These are phyloP conservation scores for Paracanthobrama guichenoti DNA, from an alignment of 2,113 vertebrate species.

Conservation along the genomic window DNA sequence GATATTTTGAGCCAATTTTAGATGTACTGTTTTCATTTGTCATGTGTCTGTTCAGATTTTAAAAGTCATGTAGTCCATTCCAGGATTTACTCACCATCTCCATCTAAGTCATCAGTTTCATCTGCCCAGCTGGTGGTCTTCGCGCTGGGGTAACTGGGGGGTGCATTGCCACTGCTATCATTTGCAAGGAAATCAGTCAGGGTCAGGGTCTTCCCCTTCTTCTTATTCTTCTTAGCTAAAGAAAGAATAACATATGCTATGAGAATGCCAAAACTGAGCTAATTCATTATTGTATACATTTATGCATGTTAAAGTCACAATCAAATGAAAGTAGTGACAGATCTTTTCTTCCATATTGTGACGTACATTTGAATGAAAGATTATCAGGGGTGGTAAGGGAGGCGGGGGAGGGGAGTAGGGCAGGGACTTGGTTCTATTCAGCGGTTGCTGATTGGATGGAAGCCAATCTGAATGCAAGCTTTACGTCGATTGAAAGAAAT, in stretches of 20 bases:
- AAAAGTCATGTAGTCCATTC: background rate
- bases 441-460: too few relatives aligned
- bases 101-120: conserved; percentile 84
- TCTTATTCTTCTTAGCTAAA: conserved; percentile 84
- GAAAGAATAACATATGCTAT: background rate
- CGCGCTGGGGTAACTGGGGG: conserved; percentile 68
- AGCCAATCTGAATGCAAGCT: too few relatives aligned
- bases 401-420: too few relatives aligned
- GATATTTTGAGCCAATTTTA: background rate
- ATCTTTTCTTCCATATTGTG: too few relatives aligned
- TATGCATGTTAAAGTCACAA: background rate
- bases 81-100: conserved; percentile 73
- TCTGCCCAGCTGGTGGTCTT: conserved; percentile 86
- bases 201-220: conserved; percentile 86
- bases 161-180: conserved; percentile 67
- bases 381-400: rapidly evolving
- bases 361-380: too few relatives aligned
- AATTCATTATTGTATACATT: background rate
- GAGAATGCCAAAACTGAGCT: background rate
- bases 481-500: too few relatives aligned
- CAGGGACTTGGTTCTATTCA: too few relatives aligned
- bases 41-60: background rate
- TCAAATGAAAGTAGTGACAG: background rate
- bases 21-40: background rate
- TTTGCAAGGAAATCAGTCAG: conserved; percentile 84